Evolutionary conservation across 2,888 invertebrate genomes (phyloP), one percentile per base, ranked within the genome.

Genomic region (Malacosoma neustria): DNA sequence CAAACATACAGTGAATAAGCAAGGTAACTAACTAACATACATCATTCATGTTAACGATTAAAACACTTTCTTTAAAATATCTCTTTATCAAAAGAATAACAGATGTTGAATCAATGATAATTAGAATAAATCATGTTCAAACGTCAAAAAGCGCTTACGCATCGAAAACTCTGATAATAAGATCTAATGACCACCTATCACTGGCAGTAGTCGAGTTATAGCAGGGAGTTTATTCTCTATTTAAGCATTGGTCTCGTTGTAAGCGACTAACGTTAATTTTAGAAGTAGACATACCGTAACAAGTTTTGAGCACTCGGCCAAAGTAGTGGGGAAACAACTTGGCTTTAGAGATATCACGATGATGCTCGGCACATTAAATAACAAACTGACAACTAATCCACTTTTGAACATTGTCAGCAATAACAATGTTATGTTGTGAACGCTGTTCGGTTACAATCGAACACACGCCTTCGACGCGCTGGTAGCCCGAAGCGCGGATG

Each of bases 401-500:
- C n/a, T n/a, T n/a, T n/a, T n/a, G n/a, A n/a, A n/a, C n/a, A n/a
- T n/a, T n/a, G n/a, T n/a, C n/a, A n/a, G n/a, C n/a, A n/a, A n/a
- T n/a, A n/a, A n/a, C n/a, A n/a, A n/a, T n/a, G n/a, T n/a, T n/a
- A n/a, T n/a, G n/a, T n/a, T n/a, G n/a, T n/a, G n/a, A n/a, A n/a
- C 22, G 22, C 22, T 22, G 5, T 9, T 22, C 22, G 22, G 6
- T 9, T 22, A 9, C 9, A 9, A 22, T 22, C 22, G 22, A 9
- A 22, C 5, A 2, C 5, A 22, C 22, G 22, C 22, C 31, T 35
- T 49, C 38, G 51, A 35, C 53, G 56, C 57, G 63, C 70, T 70
- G 70, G 57, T 47, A 55, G 79, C 82, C 71, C 42, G 63, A 59
- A 76, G 84, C 82, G 56, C 81, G 79, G 80, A 79, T 79, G 72